Evolutionary conservation across 2,888 invertebrate species (phyloP), one percentile per base, ranked within the genome.

Genomic region (Cancer borealis): DNA sequence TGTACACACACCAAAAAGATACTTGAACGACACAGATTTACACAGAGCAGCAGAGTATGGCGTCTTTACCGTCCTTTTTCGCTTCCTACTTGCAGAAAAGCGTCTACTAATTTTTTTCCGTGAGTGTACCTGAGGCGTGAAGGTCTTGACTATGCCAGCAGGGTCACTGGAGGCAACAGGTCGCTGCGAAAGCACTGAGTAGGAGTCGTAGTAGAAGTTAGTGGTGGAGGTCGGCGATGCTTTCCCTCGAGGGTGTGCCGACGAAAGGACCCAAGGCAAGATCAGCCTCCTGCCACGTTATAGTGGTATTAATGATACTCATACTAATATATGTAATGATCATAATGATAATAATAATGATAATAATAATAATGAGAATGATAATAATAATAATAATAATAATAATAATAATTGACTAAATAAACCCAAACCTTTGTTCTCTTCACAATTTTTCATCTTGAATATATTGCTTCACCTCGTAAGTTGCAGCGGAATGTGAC

Each of bases 191-290:
- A 92, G 45, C 5, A 92, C 26, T 12, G 39, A 21, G n/a, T 92
- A 92, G 92, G 17, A 73, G 79, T 73, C 92, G n/a, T 79, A 6
- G 49, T 92, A 92, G 14, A 92, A 73, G 30, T 79, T 39, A n/a
- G 47, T 17, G n/a, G 92, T 84, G 10, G 10, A 92, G 17, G 39
- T 92, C 92, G n/a, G 30, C 17, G 49, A 92, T 49, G 3, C 10
- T 30, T 84, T 92, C 92, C 84, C 92, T 84, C 26, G 30, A 46
- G 30, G 45, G 46, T 6, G 49, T 49, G 79, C 45, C 26, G 84
- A 84, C 12, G 92, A 92, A 92, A 8, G 84, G 92, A 14, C 92
- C 92, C 92, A 92, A 45, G n/a, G 92, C 66, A 30, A 92, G 84
- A 12, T 92, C 84, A 8, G 26, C 92, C 84, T 92, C 92, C 92